Base-by-base conservation (phyloP, 2,888 invertebrate genomes). In the Hesperia comma region DNA sequence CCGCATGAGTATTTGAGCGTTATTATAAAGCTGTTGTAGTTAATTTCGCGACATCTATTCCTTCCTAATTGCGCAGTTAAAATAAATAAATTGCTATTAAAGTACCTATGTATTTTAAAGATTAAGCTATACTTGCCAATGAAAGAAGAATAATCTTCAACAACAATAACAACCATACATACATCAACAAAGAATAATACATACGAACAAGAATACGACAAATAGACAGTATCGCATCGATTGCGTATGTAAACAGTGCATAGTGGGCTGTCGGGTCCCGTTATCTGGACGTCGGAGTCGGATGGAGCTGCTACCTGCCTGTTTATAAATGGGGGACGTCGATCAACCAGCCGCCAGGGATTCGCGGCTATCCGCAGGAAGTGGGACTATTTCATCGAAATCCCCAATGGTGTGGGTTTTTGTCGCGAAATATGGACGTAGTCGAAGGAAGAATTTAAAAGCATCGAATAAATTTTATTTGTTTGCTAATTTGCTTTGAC, bases 241-340 rank as follows among this genome's bases (percentile, higher is more conserved):
- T 51, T 21, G 14, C 21, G 17, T 56, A 55, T 57, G 49, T 40
- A 40, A 51, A 53, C 14, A 26, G 58, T 41, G 21, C 41, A 37
- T 37, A 51, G 53, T 43, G 53, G 21, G 32, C 40, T 19, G 58
- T 53, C 21, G 41, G 37, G 51, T 53, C 57, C 64, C 64, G 64
- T 58, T 58, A 64, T 63, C 63, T 14, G 26, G 26, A 26, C 26
- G 26, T 26, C 26, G 63, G 37, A 14, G 26, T 57, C 57, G 51
- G 40, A 57, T 64, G 51, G 51, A 57, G 46, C 15, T 57, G 57
- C 49, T 41, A 56, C 49, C 56, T 57, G 63, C 17, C 63, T 64
- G 57, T 57, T 64, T 64, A 64, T 64, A 57, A 41, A 64, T 64
- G 63, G 63, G 37, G 41, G 51, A 56, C 57, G 63, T 51, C 63